These are phyloP conservation scores for Crotalus tigris DNA, from an alignment of 2,113 vertebrate genomes.

Conservation along the genomic window DNA sequence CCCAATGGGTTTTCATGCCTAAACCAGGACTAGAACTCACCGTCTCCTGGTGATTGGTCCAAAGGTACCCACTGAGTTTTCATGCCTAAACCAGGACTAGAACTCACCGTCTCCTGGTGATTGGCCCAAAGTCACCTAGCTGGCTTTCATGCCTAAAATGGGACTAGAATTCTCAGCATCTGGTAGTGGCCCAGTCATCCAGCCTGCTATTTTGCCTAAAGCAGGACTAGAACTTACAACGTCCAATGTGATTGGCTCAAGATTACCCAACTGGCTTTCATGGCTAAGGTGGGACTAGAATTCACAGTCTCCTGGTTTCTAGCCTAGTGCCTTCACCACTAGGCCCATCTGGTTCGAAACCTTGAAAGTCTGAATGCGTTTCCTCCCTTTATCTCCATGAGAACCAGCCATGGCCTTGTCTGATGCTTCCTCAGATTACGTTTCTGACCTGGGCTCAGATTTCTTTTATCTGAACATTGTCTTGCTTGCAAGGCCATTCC, in stretches of 20 bases:
- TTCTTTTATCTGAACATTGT: background rate
- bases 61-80: background rate
- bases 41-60: background rate
- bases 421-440: background rate
- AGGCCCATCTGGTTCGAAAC: background rate
- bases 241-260: no score
- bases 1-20: background rate
- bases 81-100: no score
- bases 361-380: background rate
- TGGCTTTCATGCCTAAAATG: no score
- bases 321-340: background rate
- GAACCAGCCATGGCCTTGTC: background rate
- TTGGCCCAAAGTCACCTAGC: background rate
- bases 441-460: background rate
- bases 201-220: no score
- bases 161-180: no score
- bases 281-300: no score
- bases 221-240: no score
- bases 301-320: no score
- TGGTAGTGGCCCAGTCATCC: no score
- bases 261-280: no score
- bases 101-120: background rate
- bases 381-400: background rate
- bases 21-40: no score
- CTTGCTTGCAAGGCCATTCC: background rate